These are phyloP conservation scores for Chaetogeoica ovagalla DNA, from an alignment of 2,888 invertebrate species.

Conservation along the genomic window DNA sequence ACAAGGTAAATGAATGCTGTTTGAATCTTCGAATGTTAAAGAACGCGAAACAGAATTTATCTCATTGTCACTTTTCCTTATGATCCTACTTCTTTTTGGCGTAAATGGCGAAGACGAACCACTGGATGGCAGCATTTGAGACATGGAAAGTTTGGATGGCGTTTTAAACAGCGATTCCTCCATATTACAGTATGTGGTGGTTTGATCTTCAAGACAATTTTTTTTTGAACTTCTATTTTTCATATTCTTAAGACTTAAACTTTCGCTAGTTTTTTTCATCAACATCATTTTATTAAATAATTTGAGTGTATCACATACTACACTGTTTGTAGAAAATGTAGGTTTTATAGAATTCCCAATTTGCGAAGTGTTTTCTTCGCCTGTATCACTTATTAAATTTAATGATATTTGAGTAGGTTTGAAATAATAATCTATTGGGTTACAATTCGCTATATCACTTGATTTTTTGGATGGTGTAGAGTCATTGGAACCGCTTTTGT, in stretches of 20 bases:
- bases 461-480: slow-evolving; percentile 34
- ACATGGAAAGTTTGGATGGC: neutral
- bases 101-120: slow-evolving; percentile 42
- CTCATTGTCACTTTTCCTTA: neutral
- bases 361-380: neutral
- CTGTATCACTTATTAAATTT: neutral
- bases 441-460: neutral
- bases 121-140: slow-evolving; percentile 9
- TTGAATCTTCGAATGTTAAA: slow-evolving; percentile 21
- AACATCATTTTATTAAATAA: too few species aligned
- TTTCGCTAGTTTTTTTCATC: too few species aligned
- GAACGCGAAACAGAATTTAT: slow-evolving; percentile 8
- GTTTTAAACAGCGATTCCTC: slow-evolving; percentile 35
- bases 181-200: neutral
- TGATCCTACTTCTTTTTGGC: slow-evolving; percentile 35
- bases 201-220: too few species aligned
- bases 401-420: neutral
- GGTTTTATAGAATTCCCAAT: slow-evolving; percentile 4
- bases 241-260: too few species aligned
- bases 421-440: slow-evolving; percentile 26
- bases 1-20: neutral
- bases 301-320: too few species aligned
- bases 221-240: too few species aligned
- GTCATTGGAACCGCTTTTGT: neutral
- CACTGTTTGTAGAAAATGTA: too few species aligned